Conservation (phyloP, 2,888 invertebrate genomes). For the Schrankia costaestrigalis region DNA sequence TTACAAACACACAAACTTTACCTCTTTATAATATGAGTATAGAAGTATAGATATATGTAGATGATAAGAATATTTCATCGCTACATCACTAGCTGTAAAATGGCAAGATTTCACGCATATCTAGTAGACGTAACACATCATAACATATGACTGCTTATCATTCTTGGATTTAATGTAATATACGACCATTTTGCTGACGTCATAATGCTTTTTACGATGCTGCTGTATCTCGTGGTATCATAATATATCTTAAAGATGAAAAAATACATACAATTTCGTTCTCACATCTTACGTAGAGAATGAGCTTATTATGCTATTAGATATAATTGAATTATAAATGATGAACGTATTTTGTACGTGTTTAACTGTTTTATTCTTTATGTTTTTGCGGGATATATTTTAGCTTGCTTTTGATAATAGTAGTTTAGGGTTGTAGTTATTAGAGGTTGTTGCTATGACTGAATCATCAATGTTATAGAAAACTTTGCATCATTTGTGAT, state of each 20-base stretch:
- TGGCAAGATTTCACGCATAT: constrained; percentile 8
- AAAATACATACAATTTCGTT: constrained; percentile 11
- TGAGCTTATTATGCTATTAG: constrained; percentile 2
- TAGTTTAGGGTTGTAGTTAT: no score
- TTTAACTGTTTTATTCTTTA: background rate
- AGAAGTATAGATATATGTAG: no score
- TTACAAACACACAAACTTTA: no score
- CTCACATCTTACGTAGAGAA: constrained; percentile 2
- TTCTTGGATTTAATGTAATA: constrained; percentile 43
- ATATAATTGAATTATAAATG: constrained; percentile 1
- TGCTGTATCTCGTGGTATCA: constrained; percentile 15
- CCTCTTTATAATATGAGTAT: no score
- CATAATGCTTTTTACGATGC: constrained; percentile 30
- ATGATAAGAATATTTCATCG: no score
- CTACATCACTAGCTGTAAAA: constrained; percentile 2
- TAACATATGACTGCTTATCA: constrained; percentile 45
- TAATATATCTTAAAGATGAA: constrained; percentile 18
- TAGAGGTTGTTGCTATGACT: no score
- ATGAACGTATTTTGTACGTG: background rate
- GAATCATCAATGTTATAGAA: no score
- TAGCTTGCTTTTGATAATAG: no score
- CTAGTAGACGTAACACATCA: constrained; percentile 24
- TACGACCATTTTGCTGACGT: constrained; percentile 36
- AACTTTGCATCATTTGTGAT: no score
- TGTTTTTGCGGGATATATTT: background rate